phyloP scores from a whole-genome alignment of 2,113 vertebrate species.

The Prolemur simus region DNA sequence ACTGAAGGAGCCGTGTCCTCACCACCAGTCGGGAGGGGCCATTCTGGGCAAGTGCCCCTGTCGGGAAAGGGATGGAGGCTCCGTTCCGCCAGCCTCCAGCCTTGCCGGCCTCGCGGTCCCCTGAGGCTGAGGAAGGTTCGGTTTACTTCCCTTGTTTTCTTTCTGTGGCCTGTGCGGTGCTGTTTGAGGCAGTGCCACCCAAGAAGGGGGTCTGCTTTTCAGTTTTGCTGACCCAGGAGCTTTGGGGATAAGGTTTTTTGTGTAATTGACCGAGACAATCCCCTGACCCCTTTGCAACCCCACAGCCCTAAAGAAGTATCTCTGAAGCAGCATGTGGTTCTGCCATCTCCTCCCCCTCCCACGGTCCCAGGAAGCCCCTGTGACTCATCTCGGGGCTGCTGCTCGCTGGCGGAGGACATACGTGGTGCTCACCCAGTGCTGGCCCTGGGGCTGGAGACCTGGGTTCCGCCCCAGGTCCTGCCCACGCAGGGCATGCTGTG shows the following conservation, averaged over 20 bases:
- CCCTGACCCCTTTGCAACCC: conserved; percentile 57
- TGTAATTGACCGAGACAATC: conserved; percentile 28
- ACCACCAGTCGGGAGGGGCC: not conserved
- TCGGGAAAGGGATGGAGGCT: not conserved
- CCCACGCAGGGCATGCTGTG: too few species aligned
- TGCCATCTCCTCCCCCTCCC: not conserved
- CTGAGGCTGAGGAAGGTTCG: not conserved
- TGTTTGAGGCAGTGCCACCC: conserved; percentile 59
- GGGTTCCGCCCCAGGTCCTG: too few species aligned
- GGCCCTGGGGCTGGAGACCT: not conserved
- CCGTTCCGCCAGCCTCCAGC: not conserved
- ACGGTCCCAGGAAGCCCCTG: not conserved
- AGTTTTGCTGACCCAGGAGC: conserved; percentile 59
- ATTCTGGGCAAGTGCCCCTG: not conserved
- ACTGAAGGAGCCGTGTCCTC: not conserved
- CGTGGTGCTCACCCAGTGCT: not conserved
- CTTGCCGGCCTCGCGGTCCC: not conserved
- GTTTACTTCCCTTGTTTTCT: conserved; percentile 52
- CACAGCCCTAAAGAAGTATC: not conserved
- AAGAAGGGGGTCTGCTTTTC: conserved; percentile 68
- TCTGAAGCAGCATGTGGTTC: not conserved
- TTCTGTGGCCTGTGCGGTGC: conserved; percentile 48
- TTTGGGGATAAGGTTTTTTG: not conserved
- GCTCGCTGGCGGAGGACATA: not conserved
- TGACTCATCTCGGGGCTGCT: not conserved